Conservation (phyloP, 2,797 vertebrate genomes). For the Coregonus sp. region DNA sequence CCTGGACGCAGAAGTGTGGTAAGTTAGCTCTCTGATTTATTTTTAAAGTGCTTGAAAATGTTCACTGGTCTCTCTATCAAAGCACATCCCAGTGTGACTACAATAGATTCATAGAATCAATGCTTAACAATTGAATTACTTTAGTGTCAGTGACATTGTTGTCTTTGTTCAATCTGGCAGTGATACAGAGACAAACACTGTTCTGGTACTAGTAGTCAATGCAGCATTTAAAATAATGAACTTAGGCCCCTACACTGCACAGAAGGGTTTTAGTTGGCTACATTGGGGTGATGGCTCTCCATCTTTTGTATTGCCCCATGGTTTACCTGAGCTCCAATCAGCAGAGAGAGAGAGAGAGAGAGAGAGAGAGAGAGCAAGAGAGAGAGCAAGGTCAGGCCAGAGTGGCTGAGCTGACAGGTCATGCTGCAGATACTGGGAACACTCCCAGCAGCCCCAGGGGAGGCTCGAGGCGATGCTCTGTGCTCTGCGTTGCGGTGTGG, state of each 20-base stretch:
- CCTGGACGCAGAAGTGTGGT: constrained; percentile 66
- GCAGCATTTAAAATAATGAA: not conserved
- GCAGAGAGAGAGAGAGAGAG: not conserved
- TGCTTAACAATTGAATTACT: no score
- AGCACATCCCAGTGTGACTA: not conserved
- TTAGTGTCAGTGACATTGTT: no score
- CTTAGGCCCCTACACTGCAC: not conserved
- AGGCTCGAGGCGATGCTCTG: constrained; percentile 15
- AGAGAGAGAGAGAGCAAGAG: not conserved
- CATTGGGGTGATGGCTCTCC: not conserved
- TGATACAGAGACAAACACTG: not conserved
- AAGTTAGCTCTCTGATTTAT: constrained; percentile 46
- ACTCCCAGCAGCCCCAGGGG: constrained; percentile 36
- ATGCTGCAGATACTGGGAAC: constrained; percentile 11
- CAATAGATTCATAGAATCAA: not conserved
- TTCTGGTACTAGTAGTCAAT: not conserved
- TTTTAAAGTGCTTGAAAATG: not conserved
- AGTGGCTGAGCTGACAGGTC: constrained; percentile 24
- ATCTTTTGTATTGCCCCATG: not conserved
- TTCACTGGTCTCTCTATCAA: not conserved
- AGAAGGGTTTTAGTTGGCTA: not conserved
- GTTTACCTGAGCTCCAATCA: not conserved
- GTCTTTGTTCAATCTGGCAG: no score
- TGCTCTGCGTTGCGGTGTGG: not conserved
- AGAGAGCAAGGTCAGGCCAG: constrained; percentile 25